Evolutionary conservation across 2,113 vertebrate genomes (phyloP).

Genomic region (Carassius auratus): DNA sequence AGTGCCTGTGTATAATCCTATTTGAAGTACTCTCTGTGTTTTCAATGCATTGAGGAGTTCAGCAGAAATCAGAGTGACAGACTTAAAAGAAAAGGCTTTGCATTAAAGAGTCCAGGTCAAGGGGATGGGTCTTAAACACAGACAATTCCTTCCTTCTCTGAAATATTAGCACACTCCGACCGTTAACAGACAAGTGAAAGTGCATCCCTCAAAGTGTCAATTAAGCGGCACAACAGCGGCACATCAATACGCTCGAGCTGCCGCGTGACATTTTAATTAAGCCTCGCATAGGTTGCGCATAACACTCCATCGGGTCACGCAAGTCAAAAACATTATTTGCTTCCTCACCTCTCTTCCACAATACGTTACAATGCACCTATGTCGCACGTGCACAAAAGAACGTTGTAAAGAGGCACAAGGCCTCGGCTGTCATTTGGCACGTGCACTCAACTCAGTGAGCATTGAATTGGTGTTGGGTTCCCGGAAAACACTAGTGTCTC

Average conservation of each 20-base stretch:
- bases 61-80: slow-evolving; percentile 47
- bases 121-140: slow-evolving; percentile 34
- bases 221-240: slow-evolving; percentile 2
- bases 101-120: slow-evolving; percentile 35
- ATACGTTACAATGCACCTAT: neutral
- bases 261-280: neutral
- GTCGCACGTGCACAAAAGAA: neutral
- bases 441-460: slow-evolving; percentile 38
- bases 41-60: slow-evolving; percentile 36
- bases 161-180: slow-evolving; percentile 32
- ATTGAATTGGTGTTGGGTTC: slow-evolving; percentile 19
- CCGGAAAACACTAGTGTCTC: slow-evolving; percentile 19
- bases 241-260: slow-evolving; percentile 3
- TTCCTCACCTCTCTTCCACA: neutral
- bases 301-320: neutral
- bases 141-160: slow-evolving; percentile 30
- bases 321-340: slow-evolving; percentile 21
- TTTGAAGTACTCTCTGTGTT: slow-evolving; percentile 44
- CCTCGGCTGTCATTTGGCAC: neutral
- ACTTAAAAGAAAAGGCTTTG: slow-evolving; percentile 54
- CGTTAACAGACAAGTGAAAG: slow-evolving; percentile 13
- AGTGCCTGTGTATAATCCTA: slow-evolving; percentile 26
- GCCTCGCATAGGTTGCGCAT: neutral
- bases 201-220: slow-evolving; percentile 30
- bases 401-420: neutral